Evolutionary conservation across 2,113 vertebrate species (phyloP).

Genomic region (Halichoeres trimaculatus): DNA sequence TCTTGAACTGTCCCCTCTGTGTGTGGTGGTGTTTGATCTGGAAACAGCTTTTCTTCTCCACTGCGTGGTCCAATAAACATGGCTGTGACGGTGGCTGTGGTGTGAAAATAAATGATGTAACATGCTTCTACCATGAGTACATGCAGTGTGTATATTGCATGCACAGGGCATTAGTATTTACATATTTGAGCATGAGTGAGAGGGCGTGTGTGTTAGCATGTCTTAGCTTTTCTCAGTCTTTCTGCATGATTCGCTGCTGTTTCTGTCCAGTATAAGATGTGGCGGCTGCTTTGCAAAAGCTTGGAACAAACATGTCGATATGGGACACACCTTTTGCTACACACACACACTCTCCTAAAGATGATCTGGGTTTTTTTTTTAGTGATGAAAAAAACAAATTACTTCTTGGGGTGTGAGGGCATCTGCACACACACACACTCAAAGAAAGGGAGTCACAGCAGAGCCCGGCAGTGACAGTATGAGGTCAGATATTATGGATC

Average conservation of each 20-base stretch:
- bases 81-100: conserved; percentile 32
- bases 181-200: conserved; percentile 43
- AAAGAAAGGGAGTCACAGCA: conserved; percentile 14
- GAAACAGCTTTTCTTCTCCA: not conserved
- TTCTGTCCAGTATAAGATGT: conserved; percentile 43
- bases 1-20: conserved; percentile 49
- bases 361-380: not conserved
- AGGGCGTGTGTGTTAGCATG: conserved; percentile 38
- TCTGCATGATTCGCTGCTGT: conserved; percentile 72
- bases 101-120: conserved; percentile 36
- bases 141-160: conserved; percentile 36
- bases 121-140: conserved; percentile 44
- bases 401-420: not conserved
- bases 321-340: conserved; percentile 32
- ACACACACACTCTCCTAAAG: conserved; percentile 5
- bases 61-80: conserved; percentile 36
- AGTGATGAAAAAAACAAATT: not conserved
- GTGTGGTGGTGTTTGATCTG: conserved; percentile 50
- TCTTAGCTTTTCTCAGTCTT: conserved; percentile 18
- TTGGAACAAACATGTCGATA: conserved; percentile 33
- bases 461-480: conserved; percentile 51
- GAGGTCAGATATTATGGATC: conserved; percentile 55
- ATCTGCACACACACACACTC: conserved; percentile 7
- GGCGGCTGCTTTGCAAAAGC: conserved; percentile 40
- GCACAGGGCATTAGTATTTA: conserved; percentile 7